Evolutionary conservation across 37 sponge, comb jelly and placozoan genomes (phyloP).

Genomic region (Mnemiopsis leidyi): DNA sequence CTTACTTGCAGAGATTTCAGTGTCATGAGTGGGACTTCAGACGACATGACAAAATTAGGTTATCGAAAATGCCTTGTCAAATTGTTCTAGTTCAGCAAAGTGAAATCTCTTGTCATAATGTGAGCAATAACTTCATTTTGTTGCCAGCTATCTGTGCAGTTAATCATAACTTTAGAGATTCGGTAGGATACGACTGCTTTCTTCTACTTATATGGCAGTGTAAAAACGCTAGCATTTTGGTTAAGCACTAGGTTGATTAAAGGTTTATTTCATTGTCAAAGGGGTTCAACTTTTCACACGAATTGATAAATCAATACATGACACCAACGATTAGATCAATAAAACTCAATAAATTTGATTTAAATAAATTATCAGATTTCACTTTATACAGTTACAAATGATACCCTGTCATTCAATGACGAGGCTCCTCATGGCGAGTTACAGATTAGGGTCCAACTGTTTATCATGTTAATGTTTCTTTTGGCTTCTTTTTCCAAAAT

Average conservation of each 20-base stretch:
- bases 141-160: not conserved
- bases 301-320: too few relatives aligned
- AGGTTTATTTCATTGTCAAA: too few relatives aligned
- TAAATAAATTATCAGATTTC: conserved; percentile 40
- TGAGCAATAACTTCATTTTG: not conserved
- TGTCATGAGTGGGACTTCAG: not conserved
- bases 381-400: conserved; percentile 44
- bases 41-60: not conserved
- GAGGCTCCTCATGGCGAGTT: not conserved
- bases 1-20: conserved; percentile 17
- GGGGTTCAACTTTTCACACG: too few relatives aligned
- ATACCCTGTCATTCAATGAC: not conserved
- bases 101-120: not conserved
- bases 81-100: not conserved
- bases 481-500: not conserved
- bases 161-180: too few relatives aligned
- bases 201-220: too few relatives aligned
- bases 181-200: too few relatives aligned
- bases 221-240: too few relatives aligned
- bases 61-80: not conserved
- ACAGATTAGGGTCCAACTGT: not conserved
- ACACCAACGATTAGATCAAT: too few relatives aligned
- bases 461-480: not conserved
- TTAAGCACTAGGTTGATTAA: too few relatives aligned
- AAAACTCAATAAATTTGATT: not conserved